Evolutionary conservation across 2,888 invertebrate genomes (phyloP).

Genomic region (Koerneria pararmatus): DNA sequence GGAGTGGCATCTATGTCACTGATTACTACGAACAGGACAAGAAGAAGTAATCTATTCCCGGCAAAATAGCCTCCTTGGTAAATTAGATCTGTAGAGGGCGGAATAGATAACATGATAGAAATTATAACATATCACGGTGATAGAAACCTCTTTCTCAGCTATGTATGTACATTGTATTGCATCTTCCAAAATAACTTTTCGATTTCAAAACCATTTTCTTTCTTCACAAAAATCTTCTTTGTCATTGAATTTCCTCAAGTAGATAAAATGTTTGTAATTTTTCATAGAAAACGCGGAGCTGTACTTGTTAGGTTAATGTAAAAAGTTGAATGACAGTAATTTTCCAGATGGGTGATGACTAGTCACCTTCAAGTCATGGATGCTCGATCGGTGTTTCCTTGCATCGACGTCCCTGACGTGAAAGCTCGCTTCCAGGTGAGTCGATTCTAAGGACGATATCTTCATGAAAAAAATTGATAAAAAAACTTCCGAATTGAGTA

Average conservation of each 20-base stretch:
- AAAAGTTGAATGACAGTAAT: neutral
- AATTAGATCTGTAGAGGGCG: too few species aligned
- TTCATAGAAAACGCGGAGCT: neutral
- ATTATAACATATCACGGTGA: too few species aligned
- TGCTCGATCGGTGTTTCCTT: slow-evolving; percentile 86
- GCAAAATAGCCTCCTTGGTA: too few species aligned
- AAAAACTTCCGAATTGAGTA: too few species aligned
- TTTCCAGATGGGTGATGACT: slow-evolving; percentile 58
- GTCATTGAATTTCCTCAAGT: neutral
- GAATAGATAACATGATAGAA: too few species aligned
- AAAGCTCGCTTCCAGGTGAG: slow-evolving; percentile 81
- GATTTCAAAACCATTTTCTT: too few species aligned
- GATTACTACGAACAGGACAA: slow-evolving; percentile 7
- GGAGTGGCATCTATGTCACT: slow-evolving; percentile 7
- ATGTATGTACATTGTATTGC: too few species aligned
- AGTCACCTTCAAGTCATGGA: slow-evolving; percentile 92
- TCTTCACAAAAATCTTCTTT: too few species aligned
- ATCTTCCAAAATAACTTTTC: too few species aligned
- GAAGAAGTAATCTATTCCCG: slow-evolving; percentile 8
- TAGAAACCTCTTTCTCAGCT: too few species aligned
- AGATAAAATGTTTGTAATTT: neutral
- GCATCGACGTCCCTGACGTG: slow-evolving; percentile 83
- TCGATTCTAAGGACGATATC: too few species aligned
- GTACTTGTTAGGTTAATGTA: neutral
- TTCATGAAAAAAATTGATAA: too few species aligned